These are phyloP conservation scores for Corvus cornix DNA, from an alignment of 2,113 vertebrate genomes.

Conservation along the genomic window DNA sequence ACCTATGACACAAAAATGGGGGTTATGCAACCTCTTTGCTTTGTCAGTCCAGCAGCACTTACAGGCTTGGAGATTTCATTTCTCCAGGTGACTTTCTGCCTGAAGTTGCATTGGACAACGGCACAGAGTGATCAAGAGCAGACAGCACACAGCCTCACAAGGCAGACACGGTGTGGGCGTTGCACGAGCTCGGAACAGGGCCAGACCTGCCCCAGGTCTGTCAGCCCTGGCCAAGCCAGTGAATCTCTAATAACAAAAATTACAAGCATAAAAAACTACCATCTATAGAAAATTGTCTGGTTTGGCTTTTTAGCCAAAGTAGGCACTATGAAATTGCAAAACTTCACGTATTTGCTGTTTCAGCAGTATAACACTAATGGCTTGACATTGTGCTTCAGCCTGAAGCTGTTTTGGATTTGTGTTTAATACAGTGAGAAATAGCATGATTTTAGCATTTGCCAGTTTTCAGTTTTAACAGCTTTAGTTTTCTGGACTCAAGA, in stretches of 20 bases:
- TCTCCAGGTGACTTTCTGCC: not conserved
- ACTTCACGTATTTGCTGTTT: not conserved
- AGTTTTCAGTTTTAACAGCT: not conserved
- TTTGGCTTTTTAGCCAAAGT: not conserved
- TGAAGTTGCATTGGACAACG: not conserved
- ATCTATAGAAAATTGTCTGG: not conserved
- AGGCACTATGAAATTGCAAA: not conserved
- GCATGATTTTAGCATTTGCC: not conserved
- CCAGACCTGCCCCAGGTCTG: not conserved
- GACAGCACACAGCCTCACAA: not conserved
- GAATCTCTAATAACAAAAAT: not conserved
- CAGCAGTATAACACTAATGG: not conserved
- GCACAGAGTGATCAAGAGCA: not conserved
- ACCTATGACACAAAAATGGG: not conserved
- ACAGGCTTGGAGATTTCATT: not conserved
- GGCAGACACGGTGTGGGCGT: accelerated
- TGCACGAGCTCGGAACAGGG: accelerated
- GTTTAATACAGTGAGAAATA: not conserved
- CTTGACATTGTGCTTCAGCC: not conserved
- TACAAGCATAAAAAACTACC: not conserved
- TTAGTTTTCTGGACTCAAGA: not conserved
- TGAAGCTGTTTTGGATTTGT: not conserved
- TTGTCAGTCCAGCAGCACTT: not conserved
- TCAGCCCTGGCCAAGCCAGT: accelerated
- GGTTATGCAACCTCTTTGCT: not conserved